Base-by-base conservation (phyloP, 1,140 invertebrate genomes). In the Nephila pilipes region DNA sequence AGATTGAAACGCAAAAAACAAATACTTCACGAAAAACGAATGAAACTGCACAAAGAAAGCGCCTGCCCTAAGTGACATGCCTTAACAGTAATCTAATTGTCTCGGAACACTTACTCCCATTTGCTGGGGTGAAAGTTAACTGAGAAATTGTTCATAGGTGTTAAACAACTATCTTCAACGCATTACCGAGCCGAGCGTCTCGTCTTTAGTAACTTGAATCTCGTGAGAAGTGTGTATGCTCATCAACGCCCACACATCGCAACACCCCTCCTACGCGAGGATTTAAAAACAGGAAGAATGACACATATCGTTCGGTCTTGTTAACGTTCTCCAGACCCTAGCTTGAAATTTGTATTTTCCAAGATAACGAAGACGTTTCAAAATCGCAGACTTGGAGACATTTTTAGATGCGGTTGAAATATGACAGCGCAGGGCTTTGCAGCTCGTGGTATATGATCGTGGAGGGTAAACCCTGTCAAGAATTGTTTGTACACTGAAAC, bases 191-290 rank as follows among this genome's bases (percentile, higher is more conserved):
- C 46, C 3, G 25, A 85, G 29, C 83, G 57, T 90, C 89, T 90
- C 75, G 89, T 89, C 38, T 79, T 75, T 89, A 25, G 90, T 85
- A 92, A 92, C 36, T 85, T 85, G 90, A 92, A 92, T 85, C 90
- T 92, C 90, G 90, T 92, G 90, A 92, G 90, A 92, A 92, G 90
- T 65, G 54, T 80, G 90, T 36, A 90, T 90, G 75, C 75, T 5
- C 79, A 83, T 54, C 55, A 60, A n/a, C 90, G 81, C 90, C 90
- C 81, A 92, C 90, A 81, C 81, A 25, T 46, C 58, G n/a, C 81
- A 83, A 83, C 38, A 91, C 60, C 36, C 90, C 80, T 85, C 90
- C 90, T 58, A 92, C 90, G 90, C 90, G 38, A n/a, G 79, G 58
- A 38, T 69, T 85, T 85, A 55, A 75, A 92, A 75, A 69, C 75